Percentiles rank a stretch among this genome's conserved stretches.
These are phyloP conservation scores for Pachyuromys duprasi DNA, from an alignment of 2,797 vertebrate genomes.

Conservation along the genomic window DNA sequence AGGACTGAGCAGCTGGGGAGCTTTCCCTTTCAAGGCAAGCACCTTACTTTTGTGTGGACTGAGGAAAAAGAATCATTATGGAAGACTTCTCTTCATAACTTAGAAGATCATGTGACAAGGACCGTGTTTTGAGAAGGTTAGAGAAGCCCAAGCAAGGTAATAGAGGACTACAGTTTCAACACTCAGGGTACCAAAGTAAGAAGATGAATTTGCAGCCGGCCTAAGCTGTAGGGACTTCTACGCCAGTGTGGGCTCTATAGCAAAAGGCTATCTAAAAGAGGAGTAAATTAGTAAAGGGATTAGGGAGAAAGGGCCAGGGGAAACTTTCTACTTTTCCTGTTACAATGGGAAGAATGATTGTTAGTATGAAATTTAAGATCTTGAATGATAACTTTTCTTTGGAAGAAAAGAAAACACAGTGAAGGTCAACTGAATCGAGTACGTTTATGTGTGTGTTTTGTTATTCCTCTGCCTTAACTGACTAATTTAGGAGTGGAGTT, in stretches of 20 bases:
- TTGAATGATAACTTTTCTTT: neutral
- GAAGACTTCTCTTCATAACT: neutral
- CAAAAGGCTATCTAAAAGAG: no score
- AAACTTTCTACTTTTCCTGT: neutral
- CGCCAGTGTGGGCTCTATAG: neutral
- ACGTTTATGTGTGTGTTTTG: neutral
- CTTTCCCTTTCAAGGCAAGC: neutral
- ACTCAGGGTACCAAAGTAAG: neutral
- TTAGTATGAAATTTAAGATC: conserved; percentile 4
- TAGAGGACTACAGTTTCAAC: neutral
- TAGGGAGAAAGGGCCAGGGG: neutral
- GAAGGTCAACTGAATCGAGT: neutral
- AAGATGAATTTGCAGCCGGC: neutral
- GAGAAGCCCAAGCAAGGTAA: neutral
- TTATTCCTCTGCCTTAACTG: neutral
- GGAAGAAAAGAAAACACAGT: neutral
- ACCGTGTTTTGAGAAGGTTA: neutral
- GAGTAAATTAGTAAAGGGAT: neutral
- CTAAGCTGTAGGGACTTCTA: no score
- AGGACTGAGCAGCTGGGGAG: neutral
- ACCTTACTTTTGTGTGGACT: neutral
- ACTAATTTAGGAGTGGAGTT: neutral
- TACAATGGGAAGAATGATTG: neutral
- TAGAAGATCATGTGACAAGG: neutral
- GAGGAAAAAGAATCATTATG: neutral